Conservation (phyloP, 2,888 invertebrate species). For the Cylloceria caligata region DNA sequence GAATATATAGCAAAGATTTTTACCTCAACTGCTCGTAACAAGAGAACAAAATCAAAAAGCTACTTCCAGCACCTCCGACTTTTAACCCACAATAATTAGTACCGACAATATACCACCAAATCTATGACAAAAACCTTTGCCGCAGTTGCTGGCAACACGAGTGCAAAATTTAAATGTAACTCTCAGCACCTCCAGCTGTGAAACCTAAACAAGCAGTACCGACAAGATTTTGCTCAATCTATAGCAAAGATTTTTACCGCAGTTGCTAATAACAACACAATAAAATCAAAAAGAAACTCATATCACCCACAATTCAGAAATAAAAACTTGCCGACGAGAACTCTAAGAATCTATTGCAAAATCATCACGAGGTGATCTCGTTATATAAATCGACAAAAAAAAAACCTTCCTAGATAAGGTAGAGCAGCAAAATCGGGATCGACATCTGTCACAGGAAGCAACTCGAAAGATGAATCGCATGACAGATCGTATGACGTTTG, state of each 20-base stretch:
- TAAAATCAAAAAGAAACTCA: no score
- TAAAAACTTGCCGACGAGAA: neutral
- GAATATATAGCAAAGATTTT: no score
- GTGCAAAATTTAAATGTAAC: no score
- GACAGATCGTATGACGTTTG: slow-evolving; percentile 46
- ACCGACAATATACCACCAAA: no score
- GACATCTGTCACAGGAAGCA: slow-evolving; percentile 34
- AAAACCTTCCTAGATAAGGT: neutral
- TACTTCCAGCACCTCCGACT: no score
- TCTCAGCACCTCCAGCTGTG: no score
- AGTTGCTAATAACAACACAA: neutral
- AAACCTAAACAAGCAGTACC: neutral
- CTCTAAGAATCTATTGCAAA: slow-evolving; percentile 2
- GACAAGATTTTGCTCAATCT: neutral
- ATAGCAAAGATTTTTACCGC: neutral
- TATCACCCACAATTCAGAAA: neutral
- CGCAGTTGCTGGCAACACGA: no score
- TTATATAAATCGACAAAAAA: slow-evolving; percentile 47
- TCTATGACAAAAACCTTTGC: no score
- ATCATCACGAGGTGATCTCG: slow-evolving; percentile 39
- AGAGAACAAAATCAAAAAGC: no score
- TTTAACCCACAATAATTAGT: no score
- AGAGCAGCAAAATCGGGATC: neutral
- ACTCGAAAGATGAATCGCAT: slow-evolving; percentile 7
- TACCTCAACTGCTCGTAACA: no score